Evolutionary conservation across 2,113 vertebrate genomes (phyloP).

Genomic region (Pseudorectes ferrugineus): DNA sequence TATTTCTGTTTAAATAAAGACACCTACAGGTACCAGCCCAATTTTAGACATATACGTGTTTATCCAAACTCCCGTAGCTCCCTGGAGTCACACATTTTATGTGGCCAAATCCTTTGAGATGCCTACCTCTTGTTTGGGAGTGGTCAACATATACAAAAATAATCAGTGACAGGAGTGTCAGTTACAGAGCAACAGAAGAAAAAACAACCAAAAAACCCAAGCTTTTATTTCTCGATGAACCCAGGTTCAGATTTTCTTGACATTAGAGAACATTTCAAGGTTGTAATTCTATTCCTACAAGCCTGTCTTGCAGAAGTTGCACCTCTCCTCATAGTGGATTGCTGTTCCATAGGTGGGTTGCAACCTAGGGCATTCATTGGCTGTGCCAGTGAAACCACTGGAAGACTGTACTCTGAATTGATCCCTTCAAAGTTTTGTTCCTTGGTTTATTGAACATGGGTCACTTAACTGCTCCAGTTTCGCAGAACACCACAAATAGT

Average conservation of each 20-base stretch:
- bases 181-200: background rate
- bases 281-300: background rate
- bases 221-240: background rate
- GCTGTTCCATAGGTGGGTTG: background rate
- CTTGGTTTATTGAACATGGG: background rate
- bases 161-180: background rate
- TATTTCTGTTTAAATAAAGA: background rate
- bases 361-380: background rate
- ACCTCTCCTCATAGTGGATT: rapidly evolving
- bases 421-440: rapidly evolving
- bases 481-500: background rate
- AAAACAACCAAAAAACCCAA: background rate
- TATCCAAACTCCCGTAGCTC: background rate
- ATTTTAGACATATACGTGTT: rapidly evolving
- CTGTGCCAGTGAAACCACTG: background rate
- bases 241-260: background rate
- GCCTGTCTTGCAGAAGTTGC: background rate
- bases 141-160: background rate
- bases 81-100: background rate
- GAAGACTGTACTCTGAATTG: background rate
- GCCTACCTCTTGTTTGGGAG: background rate
- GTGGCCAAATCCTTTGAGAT: background rate
- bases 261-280: background rate
- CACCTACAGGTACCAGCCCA: background rate
- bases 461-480: background rate